phyloP scores from a whole-genome alignment of 2,888 invertebrate genomes.

The Lacanobia wlatinum region DNA sequence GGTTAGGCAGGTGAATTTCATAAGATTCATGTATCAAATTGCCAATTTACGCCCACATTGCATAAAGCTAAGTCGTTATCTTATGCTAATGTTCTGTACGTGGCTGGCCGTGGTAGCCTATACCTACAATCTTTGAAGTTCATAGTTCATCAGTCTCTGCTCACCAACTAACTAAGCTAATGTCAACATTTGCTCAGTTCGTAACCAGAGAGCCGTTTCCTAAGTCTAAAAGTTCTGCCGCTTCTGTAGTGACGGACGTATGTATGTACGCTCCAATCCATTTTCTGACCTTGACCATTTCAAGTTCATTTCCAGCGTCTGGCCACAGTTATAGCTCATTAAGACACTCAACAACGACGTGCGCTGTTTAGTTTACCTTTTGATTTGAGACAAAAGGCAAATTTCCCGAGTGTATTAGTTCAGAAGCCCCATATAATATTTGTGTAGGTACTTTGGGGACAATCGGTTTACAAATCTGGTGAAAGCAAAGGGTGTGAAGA shows the following conservation, averaged over 20 bases:
- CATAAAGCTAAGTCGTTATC: constrained; percentile 6
- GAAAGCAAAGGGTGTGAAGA: constrained; percentile 67
- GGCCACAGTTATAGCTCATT: background rate
- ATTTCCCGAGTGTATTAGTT: constrained; percentile 63
- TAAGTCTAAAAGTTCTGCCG: background rate
- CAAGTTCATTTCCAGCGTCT: background rate
- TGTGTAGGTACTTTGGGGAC: constrained; percentile 68
- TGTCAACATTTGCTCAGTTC: background rate
- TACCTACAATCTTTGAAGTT: background rate
- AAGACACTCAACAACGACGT: background rate
- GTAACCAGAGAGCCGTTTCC: background rate
- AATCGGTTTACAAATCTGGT: constrained; percentile 68
- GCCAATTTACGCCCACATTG: background rate
- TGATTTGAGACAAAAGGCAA: constrained; percentile 56
- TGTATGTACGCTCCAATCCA: background rate
- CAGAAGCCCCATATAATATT: constrained; percentile 63
- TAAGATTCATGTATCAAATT: background rate
- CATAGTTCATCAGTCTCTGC: background rate
- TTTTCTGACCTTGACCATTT: background rate
- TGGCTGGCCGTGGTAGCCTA: background rate
- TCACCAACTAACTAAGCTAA: background rate
- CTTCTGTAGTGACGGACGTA: background rate
- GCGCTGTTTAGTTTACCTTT: constrained; percentile 48
- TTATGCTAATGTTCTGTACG: background rate
- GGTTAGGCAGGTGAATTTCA: background rate